These are phyloP conservation scores for Vulpes vulpes DNA, from an alignment of 2,113 vertebrate genomes.

Conservation along the genomic window DNA sequence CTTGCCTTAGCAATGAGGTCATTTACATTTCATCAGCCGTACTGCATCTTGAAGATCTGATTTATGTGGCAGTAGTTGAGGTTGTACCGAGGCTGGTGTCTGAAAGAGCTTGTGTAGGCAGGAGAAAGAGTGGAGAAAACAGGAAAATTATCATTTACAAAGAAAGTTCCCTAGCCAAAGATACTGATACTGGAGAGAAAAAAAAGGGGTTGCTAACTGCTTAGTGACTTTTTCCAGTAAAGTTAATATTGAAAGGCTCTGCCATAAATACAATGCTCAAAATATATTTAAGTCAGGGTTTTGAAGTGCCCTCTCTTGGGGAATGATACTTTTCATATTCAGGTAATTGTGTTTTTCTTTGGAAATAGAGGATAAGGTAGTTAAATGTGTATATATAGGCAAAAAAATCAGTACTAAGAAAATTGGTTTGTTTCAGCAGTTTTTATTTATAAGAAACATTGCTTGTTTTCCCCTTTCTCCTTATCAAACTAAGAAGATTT, in stretches of 20 bases:
- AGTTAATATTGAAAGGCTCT: conserved; percentile 51
- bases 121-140: conserved; percentile 54
- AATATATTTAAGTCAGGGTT: conserved; percentile 64
- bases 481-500: conserved; percentile 33
- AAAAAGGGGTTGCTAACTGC: conserved; percentile 17
- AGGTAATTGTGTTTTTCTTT: conserved; percentile 60
- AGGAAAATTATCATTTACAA: conserved; percentile 41
- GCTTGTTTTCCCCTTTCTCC: background rate
- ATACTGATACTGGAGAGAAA: conserved; percentile 32
- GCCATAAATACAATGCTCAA: conserved; percentile 32
- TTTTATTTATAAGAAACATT: conserved; percentile 61
- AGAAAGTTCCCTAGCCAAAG: conserved; percentile 48
- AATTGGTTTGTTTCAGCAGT: conserved; percentile 53
- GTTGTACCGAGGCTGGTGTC: conserved; percentile 63
- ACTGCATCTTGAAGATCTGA: background rate
- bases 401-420: conserved; percentile 49
- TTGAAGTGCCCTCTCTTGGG: background rate
- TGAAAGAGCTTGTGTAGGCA: conserved; percentile 60
- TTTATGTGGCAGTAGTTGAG: conserved; percentile 60
- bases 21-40: conserved; percentile 85
- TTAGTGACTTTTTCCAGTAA: conserved; percentile 43
- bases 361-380: conserved; percentile 39
- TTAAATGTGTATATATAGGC: conserved; percentile 45
- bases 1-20: conserved; percentile 74
- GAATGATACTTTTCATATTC: conserved; percentile 46